These are phyloP conservation scores for Diprion similis DNA, from an alignment of 1,140 invertebrate genomes.

Conservation along the genomic window DNA sequence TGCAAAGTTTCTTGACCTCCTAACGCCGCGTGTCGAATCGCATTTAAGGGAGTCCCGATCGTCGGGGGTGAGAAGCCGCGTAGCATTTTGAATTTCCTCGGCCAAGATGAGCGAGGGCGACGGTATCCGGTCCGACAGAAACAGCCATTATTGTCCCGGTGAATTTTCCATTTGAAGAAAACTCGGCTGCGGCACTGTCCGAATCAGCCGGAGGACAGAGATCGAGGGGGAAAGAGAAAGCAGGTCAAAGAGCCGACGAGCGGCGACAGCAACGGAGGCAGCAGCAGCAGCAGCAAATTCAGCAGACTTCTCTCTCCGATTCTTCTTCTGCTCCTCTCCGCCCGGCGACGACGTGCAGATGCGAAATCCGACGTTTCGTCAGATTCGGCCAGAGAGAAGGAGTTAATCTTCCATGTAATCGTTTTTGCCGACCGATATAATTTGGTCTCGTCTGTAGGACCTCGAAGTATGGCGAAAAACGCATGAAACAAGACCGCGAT, in stretches of 20 bases:
- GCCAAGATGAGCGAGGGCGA: neutral
- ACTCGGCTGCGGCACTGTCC: constrained; percentile 32
- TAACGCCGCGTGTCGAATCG: neutral
- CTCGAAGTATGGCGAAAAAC: too few species aligned
- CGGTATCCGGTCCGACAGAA: neutral
- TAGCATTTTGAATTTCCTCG: neutral
- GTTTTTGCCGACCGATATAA: too few species aligned
- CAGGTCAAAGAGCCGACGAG: constrained; percentile 57
- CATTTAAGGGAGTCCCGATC: neutral
- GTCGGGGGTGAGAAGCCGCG: neutral
- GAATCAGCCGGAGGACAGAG: constrained; percentile 46
- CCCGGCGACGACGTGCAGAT: too few species aligned
- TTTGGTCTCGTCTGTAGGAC: too few species aligned
- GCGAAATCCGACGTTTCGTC: too few species aligned
- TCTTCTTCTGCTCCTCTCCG: neutral
- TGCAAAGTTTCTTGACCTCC: neutral
- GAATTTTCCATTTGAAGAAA: constrained; percentile 55
- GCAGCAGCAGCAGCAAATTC: constrained; percentile 22
- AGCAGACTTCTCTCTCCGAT: neutral
- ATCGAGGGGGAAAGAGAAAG: constrained; percentile 61
- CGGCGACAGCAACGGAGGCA: constrained; percentile 36
- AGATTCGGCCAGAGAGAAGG: too few species aligned
- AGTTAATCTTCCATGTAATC: too few species aligned
- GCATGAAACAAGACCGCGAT: too few species aligned
- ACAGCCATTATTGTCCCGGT: constrained; percentile 21